phyloP scores from a whole-genome alignment of 92 coral and sea anemone genomes.

The Desmophyllum pertusum region DNA sequence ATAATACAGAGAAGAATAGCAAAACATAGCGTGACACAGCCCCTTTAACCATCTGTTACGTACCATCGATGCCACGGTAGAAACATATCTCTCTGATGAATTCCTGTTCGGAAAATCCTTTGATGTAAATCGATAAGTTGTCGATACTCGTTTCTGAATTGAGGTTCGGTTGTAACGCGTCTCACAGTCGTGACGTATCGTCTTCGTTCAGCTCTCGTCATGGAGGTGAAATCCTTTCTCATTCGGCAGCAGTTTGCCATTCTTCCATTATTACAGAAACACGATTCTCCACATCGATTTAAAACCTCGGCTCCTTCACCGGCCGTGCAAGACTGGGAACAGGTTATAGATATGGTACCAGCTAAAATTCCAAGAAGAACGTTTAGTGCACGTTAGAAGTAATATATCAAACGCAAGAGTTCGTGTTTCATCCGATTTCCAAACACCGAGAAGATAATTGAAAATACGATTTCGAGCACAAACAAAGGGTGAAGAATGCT shows the following conservation, averaged over 20 bases:
- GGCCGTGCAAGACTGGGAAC: slow-evolving; percentile 10
- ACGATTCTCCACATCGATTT: slow-evolving; percentile 3
- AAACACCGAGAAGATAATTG: too few relatives aligned
- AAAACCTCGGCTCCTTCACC: slow-evolving; percentile 17
- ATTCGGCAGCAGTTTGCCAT: slow-evolving; percentile 39
- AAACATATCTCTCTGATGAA: slow-evolving; percentile 44
- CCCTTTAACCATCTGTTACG: neutral
- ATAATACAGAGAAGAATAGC: too few relatives aligned
- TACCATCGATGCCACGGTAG: slow-evolving; percentile 59
- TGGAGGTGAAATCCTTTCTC: slow-evolving; percentile 40
- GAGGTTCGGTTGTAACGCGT: neutral
- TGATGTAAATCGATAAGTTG: slow-evolving; percentile 25
- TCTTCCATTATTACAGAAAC: slow-evolving; percentile 15
- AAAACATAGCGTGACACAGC: too few relatives aligned
- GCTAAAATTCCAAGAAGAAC: neutral
- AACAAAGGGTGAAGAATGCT: too few relatives aligned
- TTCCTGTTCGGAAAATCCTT: slow-evolving; percentile 35
- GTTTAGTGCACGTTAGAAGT: too few relatives aligned
- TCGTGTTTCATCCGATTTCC: too few relatives aligned
- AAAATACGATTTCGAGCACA: too few relatives aligned
- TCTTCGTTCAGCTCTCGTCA: slow-evolving; percentile 39
- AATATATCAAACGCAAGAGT: too few relatives aligned
- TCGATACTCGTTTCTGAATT: slow-evolving; percentile 16
- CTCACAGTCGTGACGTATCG: slow-evolving; percentile 33
- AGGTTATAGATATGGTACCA: neutral